phyloP scores from a whole-genome alignment of 2,888 invertebrate genomes.

The Orthosia gracilis region DNA sequence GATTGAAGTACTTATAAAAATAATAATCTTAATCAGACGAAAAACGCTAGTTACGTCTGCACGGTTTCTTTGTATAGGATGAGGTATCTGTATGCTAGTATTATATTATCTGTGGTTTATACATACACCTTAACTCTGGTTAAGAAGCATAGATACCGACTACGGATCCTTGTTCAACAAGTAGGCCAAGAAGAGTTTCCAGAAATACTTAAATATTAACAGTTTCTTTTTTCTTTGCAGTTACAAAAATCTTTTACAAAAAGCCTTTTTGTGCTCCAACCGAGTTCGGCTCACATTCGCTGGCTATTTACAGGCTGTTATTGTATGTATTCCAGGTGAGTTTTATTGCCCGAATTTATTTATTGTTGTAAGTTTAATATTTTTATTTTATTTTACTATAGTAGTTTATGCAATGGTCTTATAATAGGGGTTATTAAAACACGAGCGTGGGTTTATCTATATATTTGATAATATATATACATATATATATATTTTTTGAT shows the following conservation, averaged over 20 bases:
- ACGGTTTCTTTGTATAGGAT: no score
- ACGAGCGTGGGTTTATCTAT: no score
- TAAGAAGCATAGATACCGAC: neutral
- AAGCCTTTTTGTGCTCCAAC: slow-evolving; percentile 92
- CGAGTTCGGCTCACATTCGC: slow-evolving; percentile 89
- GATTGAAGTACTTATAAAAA: no score
- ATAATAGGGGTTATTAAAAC: no score
- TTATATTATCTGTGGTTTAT: no score
- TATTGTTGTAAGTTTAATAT: neutral
- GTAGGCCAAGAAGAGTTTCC: neutral
- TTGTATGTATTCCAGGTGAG: slow-evolving; percentile 90
- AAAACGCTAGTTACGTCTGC: no score
- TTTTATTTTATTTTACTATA: slow-evolving; percentile 12
- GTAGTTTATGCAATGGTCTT: no score
- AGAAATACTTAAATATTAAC: neutral
- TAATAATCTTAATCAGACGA: no score
- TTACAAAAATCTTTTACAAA: slow-evolving; percentile 83
- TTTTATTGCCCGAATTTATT: slow-evolving; percentile 36
- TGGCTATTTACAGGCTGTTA: slow-evolving; percentile 91
- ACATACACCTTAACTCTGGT: no score
- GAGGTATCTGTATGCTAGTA: no score
- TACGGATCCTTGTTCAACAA: neutral
- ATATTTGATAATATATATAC: no score
- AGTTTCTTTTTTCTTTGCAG: slow-evolving; percentile 75
- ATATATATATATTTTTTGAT: no score